Conservation (phyloP, 1,140 invertebrate species). For the Mercenaria mercenaria region DNA sequence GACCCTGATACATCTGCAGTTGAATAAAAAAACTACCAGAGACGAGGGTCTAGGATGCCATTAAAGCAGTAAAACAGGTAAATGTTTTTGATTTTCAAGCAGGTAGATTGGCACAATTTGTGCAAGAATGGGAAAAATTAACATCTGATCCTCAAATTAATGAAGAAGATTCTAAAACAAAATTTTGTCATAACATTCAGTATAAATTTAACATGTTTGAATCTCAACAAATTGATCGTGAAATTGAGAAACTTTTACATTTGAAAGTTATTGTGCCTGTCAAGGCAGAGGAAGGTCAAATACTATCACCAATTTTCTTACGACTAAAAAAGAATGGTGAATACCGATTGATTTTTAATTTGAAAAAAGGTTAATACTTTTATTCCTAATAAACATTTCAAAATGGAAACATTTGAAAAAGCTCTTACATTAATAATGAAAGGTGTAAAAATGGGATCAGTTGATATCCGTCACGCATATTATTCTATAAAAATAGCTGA, state of each 20-base stretch:
- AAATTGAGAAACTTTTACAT: too few species aligned
- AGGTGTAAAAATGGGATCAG: slow-evolving; percentile 2
- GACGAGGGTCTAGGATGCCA: not conserved
- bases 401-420: slow-evolving; percentile 65
- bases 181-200: too few species aligned
- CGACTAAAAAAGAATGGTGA: slow-evolving; percentile 47
- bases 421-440: slow-evolving; percentile 10
- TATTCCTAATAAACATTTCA: slow-evolving; percentile 58
- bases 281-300: too few species aligned
- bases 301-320: too few species aligned
- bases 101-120: slow-evolving; percentile 65
- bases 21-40: slow-evolving; percentile 11
- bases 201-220: too few species aligned
- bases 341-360: slow-evolving; percentile 47
- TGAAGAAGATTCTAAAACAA: too few species aligned
- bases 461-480: slow-evolving; percentile 25
- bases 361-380: slow-evolving; percentile 50
- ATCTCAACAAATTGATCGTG: too few species aligned
- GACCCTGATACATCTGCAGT: not conserved
- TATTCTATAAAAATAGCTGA: too few species aligned
- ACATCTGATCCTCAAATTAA: slow-evolving; percentile 50
- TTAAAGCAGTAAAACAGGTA: slow-evolving; percentile 20
- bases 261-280: too few species aligned
- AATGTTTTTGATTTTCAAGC: slow-evolving; percentile 56
- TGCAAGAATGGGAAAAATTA: slow-evolving; percentile 55